Evolutionary conservation across 2,888 invertebrate genomes (phyloP), one percentile per base, ranked within the genome.

Genomic region (Candidula unifasciata): DNA sequence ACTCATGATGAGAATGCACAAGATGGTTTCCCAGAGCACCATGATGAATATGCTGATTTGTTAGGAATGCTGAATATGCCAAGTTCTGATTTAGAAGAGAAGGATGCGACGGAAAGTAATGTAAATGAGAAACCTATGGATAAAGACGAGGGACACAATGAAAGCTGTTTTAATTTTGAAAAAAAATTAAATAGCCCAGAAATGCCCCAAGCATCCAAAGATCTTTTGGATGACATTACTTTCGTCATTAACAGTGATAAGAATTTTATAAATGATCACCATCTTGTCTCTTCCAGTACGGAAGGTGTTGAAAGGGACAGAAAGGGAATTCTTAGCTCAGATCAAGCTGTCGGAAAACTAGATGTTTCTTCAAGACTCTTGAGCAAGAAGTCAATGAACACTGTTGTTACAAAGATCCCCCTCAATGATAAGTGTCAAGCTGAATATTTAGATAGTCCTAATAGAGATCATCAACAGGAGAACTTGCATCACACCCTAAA

Each of bases 191-290:
- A 78, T n/a, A 35, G 27, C 21, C 5, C 71, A 16, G 21, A 35
- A n/a, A 71, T 57, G 16, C 35, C 18, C 6, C 57, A 60, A 33
- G 44, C 68, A 30, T 27, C 80, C 18, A 54, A 80, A 2, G 69
- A 80, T 8, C 30, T 80, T 24, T 33, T 80, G 30, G 69, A 68
- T 8, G 80, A 80, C 33, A 80, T 80, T 13, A 68, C 68, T 54
- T 30, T 68, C 21, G 24, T 80, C 3, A 80, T 80, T 30, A 69
- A 68, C 27, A 68, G n/a, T 21, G 80, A 80, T n/a, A 10, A 30
- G 30, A 30, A 60, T 33, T 77, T 77, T 33, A 35, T 6, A 0
- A 33, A 76, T 2, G 30, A 54, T 6, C 57, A 60, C 16, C 16
- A 24, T 2, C 33, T 57, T 21, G 54, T 6, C 30, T 2, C 24